phyloP scores from a whole-genome alignment of 2,113 vertebrate species.

The Syngnathus scovelli region DNA sequence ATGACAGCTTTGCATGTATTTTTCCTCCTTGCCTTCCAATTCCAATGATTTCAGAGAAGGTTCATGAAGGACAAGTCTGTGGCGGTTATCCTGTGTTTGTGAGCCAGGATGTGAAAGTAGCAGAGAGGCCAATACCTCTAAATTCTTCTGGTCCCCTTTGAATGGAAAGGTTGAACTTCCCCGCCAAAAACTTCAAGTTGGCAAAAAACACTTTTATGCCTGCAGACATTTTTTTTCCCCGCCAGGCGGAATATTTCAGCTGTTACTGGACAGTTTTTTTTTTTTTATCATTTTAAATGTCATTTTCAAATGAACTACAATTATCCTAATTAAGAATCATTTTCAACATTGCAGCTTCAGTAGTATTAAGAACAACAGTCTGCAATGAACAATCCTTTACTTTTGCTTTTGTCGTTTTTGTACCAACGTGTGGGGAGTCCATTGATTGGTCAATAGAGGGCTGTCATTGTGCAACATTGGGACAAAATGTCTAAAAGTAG shows the following conservation, averaged over 20 bases:
- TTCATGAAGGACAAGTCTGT: conserved; percentile 16
- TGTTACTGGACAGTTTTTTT: neutral
- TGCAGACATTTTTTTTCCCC: neutral
- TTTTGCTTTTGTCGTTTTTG: neutral
- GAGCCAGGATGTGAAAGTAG: conserved; percentile 5
- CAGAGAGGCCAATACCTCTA: conserved; percentile 3
- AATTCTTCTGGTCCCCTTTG: neutral
- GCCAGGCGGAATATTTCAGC: neutral
- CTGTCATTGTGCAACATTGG: neutral
- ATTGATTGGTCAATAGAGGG: neutral
- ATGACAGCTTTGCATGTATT: conserved; percentile 29
- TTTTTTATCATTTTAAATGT: neutral
- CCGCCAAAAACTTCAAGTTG: neutral
- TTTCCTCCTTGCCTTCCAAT: conserved; percentile 35
- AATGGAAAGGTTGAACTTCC: conserved; percentile 1
- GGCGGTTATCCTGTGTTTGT: conserved; percentile 17
- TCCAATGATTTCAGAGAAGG: conserved; percentile 17
- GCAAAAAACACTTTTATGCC: neutral
- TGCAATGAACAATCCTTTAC: neutral
- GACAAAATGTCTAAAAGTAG: neutral
- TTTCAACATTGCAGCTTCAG: neutral
- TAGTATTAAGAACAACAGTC: neutral
- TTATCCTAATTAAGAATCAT: neutral
- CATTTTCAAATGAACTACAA: neutral
- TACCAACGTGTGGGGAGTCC: neutral